These are phyloP conservation scores for Sturnus vulgaris DNA, from an alignment of 2,113 vertebrate genomes.

Conservation along the genomic window DNA sequence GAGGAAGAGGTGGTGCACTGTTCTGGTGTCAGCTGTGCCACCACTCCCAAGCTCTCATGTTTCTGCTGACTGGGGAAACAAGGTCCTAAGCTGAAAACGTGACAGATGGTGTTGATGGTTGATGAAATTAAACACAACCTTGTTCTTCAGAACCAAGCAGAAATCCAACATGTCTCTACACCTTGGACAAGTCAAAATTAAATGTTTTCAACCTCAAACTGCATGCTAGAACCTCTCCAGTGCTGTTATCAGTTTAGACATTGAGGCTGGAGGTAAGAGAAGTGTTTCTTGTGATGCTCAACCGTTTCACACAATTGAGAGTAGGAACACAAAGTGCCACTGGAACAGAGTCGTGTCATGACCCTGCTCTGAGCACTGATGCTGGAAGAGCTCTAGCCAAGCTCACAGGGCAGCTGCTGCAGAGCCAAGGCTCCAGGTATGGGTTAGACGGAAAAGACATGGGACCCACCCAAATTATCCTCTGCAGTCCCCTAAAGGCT, in stretches of 20 bases:
- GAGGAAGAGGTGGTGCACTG: neutral
- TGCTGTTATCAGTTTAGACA: neutral
- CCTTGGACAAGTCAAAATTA: neutral
- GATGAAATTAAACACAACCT: neutral
- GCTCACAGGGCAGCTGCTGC: neutral
- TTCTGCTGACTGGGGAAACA: neutral
- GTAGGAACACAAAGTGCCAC: neutral
- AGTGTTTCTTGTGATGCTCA: accelerated
- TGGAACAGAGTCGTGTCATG: neutral
- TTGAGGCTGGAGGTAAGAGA: accelerated
- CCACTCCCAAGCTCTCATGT: neutral
- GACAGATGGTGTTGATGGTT: neutral
- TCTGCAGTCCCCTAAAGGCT: neutral
- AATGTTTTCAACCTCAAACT: neutral
- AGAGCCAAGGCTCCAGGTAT: neutral
- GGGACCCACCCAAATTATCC: neutral
- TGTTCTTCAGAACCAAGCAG: neutral
- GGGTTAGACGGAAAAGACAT: neutral
- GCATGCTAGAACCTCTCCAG: neutral
- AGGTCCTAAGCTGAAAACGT: neutral
- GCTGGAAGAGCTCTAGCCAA: neutral
- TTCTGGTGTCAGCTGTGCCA: neutral
- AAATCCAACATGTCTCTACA: neutral
- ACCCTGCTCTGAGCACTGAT: neutral
- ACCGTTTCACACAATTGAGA: neutral